Evolutionary conservation across 2,113 vertebrate species (phyloP), one percentile per base, ranked within the genome.

Genomic region (Phalacrocorax brasilianus): DNA sequence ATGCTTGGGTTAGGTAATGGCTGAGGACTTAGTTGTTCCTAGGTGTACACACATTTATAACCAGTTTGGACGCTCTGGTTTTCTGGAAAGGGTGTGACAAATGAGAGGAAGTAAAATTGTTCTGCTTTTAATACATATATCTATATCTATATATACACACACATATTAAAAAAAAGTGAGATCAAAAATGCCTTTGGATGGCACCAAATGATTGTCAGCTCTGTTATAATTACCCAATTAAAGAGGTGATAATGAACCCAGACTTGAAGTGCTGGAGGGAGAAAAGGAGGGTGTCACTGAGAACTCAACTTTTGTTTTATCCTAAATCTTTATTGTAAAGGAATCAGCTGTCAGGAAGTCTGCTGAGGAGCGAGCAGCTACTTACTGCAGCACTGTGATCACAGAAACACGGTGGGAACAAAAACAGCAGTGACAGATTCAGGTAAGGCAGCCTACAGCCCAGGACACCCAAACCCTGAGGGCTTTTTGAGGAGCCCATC

Each of bases 161-260:
- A 85, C 12, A 65, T 15, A 59, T 2, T 19, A 38, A 62, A 63
- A 47, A 68, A 81, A n/a, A 3, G 19, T 35, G 77, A 95, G 73
- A 97, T 95, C 86, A 97, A 97, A 95, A 88, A 85, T 87, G 74
- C 77, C 0, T n/a, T 97, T 81, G 79, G 53, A 94, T 95, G 86
- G 58, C 86, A 88, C 62, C 17, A 40, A 93, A 26, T 95, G 94
- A 95, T 95, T 97, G 96, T 95, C 96, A 97, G 73, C 50, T 93
- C 58, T 85, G 35, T 91, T 97, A 88, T 96, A 97, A 95, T 97
- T 95, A 97, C 87, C 97, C 67, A 97, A 93, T 97, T 97, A 97
- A 95, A 85, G 71, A 96, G 77, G 96, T 85, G 95, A 95, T 97
- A 97, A 97, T 96, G 94, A 97, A 95, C 73, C 6, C 86, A 96